phyloP scores from a whole-genome alignment of 2,888 invertebrate genomes.

The Ernsta delagoae region DNA sequence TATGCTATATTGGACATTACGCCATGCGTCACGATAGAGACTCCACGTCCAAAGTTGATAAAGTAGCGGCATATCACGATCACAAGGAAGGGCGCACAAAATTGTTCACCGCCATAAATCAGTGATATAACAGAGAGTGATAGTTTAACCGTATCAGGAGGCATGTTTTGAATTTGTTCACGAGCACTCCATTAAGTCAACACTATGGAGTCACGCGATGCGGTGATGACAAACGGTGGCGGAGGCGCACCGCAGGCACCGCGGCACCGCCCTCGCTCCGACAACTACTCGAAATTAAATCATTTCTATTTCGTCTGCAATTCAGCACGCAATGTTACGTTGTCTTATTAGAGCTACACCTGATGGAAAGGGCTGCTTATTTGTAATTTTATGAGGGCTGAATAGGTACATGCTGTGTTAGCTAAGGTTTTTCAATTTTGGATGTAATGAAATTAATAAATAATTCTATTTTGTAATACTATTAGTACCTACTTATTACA shows the following conservation, averaged over 20 bases:
- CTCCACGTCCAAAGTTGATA: no score
- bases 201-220: constrained; percentile 49
- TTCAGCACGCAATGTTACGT: constrained; percentile 68
- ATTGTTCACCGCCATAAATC: constrained; percentile 18
- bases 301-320: constrained; percentile 74
- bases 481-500: no score
- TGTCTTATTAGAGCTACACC: constrained; percentile 54
- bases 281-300: constrained; percentile 74
- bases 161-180: constrained; percentile 55
- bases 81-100: constrained; percentile 9
- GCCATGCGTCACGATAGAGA: background rate
- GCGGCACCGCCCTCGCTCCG: constrained; percentile 57
- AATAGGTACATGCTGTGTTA: background rate
- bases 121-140: constrained; percentile 18
- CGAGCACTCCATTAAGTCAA: constrained; percentile 78
- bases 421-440: no score
- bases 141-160: constrained; percentile 45
- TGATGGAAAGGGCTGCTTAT: background rate
- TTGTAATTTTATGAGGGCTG: background rate
- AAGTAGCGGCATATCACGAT: background rate
- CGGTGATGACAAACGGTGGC: constrained; percentile 12
- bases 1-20: no score
- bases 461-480: no score
- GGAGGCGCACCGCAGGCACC: constrained; percentile 40
- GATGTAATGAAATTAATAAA: no score